Conservation (phyloP, 2,113 vertebrate species). For the Dipodomys stephensi region DNA sequence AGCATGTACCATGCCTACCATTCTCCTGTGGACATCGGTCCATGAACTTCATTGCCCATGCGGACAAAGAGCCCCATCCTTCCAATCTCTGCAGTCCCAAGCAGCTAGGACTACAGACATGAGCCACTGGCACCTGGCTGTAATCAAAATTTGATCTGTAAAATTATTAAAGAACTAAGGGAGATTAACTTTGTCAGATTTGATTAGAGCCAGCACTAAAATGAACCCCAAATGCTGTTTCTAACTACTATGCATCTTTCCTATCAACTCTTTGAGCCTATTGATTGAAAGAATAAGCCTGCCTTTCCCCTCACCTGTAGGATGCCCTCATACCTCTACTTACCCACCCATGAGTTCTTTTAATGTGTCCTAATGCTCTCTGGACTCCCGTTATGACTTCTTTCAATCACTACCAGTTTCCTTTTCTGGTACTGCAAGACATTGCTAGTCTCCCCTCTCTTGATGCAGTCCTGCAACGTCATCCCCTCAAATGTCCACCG, state of each 20-base stretch:
- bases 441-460: neutral
- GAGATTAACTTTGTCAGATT: neutral
- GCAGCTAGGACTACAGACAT: too few relatives aligned
- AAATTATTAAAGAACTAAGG: slow-evolving; percentile 1
- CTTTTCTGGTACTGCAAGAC: neutral
- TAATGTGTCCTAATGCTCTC: too few relatives aligned
- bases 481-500: neutral
- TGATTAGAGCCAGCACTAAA: neutral
- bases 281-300: neutral
- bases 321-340: neutral
- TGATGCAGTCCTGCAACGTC: neutral
- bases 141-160: neutral
- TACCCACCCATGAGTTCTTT: neutral
- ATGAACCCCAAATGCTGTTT: neutral
- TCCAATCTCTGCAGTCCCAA: too few relatives aligned
- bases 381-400: accelerated
- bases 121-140: too few relatives aligned
- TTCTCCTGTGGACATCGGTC: too few relatives aligned
- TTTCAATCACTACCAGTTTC: neutral
- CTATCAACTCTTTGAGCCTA: neutral
- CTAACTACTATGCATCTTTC: neutral
- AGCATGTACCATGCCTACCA: too few relatives aligned
- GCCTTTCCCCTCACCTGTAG: neutral
- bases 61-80: too few relatives aligned
- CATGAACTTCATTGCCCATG: too few relatives aligned